Conservation (phyloP, 2,797 vertebrate species). For the Pipistrellus nathusii region DNA sequence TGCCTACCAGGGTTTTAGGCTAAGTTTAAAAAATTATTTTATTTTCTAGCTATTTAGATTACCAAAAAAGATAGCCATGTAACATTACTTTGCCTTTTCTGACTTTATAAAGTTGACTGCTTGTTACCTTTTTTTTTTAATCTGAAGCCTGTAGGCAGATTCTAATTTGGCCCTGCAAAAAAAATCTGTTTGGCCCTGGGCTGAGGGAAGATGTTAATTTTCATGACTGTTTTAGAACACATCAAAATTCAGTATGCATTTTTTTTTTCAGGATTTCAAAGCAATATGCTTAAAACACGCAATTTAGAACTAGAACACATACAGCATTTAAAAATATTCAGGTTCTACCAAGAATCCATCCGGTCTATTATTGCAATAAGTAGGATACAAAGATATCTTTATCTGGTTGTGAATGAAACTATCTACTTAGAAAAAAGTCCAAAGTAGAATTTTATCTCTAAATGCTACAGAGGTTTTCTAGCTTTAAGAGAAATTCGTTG, state of each 20-base stretch:
- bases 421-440: slow-evolving; percentile 75
- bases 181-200: slow-evolving; percentile 84
- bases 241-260: slow-evolving; percentile 85
- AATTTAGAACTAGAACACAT: slow-evolving; percentile 84
- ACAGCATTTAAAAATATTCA: slow-evolving; percentile 85
- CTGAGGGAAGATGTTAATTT: slow-evolving; percentile 86
- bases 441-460: slow-evolving; percentile 64
- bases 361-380: slow-evolving; percentile 84
- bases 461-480: slow-evolving; percentile 58
- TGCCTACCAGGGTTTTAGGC: background rate
- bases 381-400: slow-evolving; percentile 82
- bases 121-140: slow-evolving; percentile 84
- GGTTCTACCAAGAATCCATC: slow-evolving; percentile 83
- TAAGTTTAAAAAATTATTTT: slow-evolving; percentile 73
- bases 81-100: slow-evolving; percentile 83
- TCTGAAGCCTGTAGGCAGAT: slow-evolving; percentile 84
- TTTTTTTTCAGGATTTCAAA: slow-evolving; percentile 84
- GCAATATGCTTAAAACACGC: slow-evolving; percentile 85
- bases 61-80: slow-evolving; percentile 78
- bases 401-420: slow-evolving; percentile 82
- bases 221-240: slow-evolving; percentile 84
- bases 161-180: slow-evolving; percentile 84
- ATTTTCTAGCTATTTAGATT: slow-evolving; percentile 60
- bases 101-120: slow-evolving; percentile 82
- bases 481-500: slow-evolving; percentile 47